phyloP scores from a whole-genome alignment of 2,113 vertebrate species.

The Myotis yumanensis region DNA sequence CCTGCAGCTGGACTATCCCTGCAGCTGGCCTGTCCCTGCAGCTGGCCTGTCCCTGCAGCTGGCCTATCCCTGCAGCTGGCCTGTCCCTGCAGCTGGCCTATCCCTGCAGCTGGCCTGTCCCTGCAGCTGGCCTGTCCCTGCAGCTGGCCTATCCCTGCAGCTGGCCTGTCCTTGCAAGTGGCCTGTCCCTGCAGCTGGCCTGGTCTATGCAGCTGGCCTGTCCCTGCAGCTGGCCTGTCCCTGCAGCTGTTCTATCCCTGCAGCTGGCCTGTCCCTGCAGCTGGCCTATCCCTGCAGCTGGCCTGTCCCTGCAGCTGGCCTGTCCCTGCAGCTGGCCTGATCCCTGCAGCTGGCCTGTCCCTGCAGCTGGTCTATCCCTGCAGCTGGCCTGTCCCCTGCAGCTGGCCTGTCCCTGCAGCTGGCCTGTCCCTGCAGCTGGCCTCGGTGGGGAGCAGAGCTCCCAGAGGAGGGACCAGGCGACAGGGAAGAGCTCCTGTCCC shows the following conservation, averaged over 20 bases:
- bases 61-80: neutral
- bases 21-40: rapidly evolving
- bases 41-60: rapidly evolving
- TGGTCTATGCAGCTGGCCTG: neutral
- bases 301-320: neutral
- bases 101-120: neutral
- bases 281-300: too few relatives aligned
- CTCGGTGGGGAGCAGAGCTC: neutral
- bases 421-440: too few relatives aligned
- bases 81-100: neutral
- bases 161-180: rapidly evolving
- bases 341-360: too few relatives aligned
- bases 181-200: neutral
- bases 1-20: neutral
- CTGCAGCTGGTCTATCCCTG: too few relatives aligned
- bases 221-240: neutral
- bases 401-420: too few relatives aligned
- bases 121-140: too few relatives aligned
- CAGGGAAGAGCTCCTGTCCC: neutral
- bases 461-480: rapidly evolving
- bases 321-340: neutral
- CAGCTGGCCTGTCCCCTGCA: rapidly evolving
- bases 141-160: rapidly evolving
- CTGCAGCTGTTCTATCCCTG: neutral
- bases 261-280: neutral